These are phyloP conservation scores for Limnephilus marmoratus DNA, from an alignment of 2,888 invertebrate genomes.

Conservation along the genomic window DNA sequence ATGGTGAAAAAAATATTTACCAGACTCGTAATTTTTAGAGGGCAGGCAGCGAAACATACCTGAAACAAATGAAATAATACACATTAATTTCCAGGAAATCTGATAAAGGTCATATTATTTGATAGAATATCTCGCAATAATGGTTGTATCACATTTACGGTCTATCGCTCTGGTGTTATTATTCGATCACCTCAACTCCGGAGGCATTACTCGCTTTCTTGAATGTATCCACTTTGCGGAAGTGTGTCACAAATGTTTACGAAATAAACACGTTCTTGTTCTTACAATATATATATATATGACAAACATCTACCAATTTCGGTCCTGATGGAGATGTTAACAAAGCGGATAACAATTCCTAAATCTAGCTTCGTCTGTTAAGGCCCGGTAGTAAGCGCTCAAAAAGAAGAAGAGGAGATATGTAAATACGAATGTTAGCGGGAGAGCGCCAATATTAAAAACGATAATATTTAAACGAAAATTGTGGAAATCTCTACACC, in stretches of 20 bases:
- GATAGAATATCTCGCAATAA: slow-evolving; percentile 20
- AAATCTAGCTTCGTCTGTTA: neutral
- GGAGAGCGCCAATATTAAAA: too few relatives aligned
- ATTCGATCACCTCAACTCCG: slow-evolving; percentile 34
- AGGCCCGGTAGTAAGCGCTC: too few relatives aligned
- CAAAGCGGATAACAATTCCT: neutral
- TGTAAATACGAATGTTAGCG: too few relatives aligned
- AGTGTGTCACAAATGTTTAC: slow-evolving; percentile 21
- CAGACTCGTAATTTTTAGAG: neutral
- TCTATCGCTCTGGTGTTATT: slow-evolving; percentile 20
- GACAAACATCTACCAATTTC: neutral
- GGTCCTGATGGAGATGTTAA: neutral
- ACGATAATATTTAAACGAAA: too few relatives aligned
- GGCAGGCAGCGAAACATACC: slow-evolving; percentile 48
- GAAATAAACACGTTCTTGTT: neutral
- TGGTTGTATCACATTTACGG: slow-evolving; percentile 45
- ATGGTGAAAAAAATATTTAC: slow-evolving; percentile 20
- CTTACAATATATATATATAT: neutral
- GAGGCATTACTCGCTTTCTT: neutral
- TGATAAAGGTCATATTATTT: slow-evolving; percentile 50
- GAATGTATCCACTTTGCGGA: slow-evolving; percentile 5
- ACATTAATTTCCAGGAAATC: slow-evolving; percentile 58
- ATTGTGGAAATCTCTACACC: too few relatives aligned
- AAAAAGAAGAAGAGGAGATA: too few relatives aligned
- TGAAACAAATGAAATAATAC: slow-evolving; percentile 56